Evolutionary conservation across 1,140 invertebrate species (phyloP), one percentile per base, ranked within the genome.

Genomic region (Pogonomyrmex barbatus): DNA sequence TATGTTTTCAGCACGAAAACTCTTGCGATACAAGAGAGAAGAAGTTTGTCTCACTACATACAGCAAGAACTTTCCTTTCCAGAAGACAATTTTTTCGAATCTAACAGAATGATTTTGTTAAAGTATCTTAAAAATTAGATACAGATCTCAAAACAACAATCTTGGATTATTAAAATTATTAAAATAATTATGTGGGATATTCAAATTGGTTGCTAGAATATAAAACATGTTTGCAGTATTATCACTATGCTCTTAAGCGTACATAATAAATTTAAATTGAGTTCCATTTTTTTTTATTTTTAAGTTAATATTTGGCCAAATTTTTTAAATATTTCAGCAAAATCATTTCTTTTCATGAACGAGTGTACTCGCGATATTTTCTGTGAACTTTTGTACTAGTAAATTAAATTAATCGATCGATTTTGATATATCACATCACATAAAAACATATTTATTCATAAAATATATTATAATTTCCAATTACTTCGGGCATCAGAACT

Each of bases 341-440:
- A 24, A 24, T 24, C 24, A 24, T 24, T 24, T 24, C 24, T 24
- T 24, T 24, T 24, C 24, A 24, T 24, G 24, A 60, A 58, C 2
- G 24, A 75, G 1, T 10, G 17, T 56, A 9, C 1, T 30, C n/a
- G 6, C 6, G 12, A 1, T 60, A 8, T 42, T 58, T 5, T 58
- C 36, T 6, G 0, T 12, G 4, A 75, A 58, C 58, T 6, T 73
- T 58, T 30, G 1, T 30, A 58, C 8, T 58, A 14, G 24, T 30
- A 17, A 36, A 75, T 75, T 56, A 9, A 73, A 24, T 67, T 67
- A 24, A 67, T 39, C 47, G 8, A 52, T 71, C 17, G 12, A 73
- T n/a, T 10, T 73, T 10, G 2, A 17, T 56, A 56, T 9, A 24
- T 10, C 24, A 8, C 4, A 5, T 58, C 33, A 24, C 39, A 39